phyloP scores from a whole-genome alignment of 2,797 vertebrate genomes.

The Rhodeus uyekii region DNA sequence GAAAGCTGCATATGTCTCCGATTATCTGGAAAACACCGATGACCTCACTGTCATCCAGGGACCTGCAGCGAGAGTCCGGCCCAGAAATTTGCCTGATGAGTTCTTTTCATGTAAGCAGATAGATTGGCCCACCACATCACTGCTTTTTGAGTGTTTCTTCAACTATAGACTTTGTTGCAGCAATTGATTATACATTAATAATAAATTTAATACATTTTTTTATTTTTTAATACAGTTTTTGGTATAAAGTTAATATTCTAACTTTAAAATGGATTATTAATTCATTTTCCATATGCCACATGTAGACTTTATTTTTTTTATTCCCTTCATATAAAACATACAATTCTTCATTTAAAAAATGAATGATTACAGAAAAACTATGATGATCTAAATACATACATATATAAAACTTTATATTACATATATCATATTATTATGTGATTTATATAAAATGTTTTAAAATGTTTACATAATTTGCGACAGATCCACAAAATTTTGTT shows the following conservation, averaged over 20 bases:
- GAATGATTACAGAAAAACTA: neutral
- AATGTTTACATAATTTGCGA: neutral
- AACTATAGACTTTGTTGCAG: neutral
- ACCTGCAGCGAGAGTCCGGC: constrained; percentile 85
- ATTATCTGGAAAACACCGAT: constrained; percentile 73
- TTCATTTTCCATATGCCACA: neutral
- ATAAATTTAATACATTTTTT: no score
- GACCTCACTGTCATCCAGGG: constrained; percentile 85
- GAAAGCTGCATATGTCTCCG: constrained; percentile 77
- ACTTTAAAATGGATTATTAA: neutral
- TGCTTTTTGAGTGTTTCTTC: constrained; percentile 10
- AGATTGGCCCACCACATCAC: neutral
- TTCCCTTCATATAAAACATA: neutral
- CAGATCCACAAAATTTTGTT: neutral
- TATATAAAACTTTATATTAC: neutral
- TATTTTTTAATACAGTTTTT: neutral
- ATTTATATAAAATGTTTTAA: neutral
- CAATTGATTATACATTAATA: neutral
- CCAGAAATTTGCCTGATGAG: constrained; percentile 77
- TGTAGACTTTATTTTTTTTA: neutral
- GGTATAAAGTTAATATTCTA: neutral
- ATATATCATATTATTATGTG: no score
- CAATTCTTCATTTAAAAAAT: neutral
- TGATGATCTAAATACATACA: neutral
- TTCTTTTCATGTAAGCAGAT: constrained; percentile 85